phyloP scores from a whole-genome alignment of 2,113 vertebrate species.

The Dryoscopus gambensis region DNA sequence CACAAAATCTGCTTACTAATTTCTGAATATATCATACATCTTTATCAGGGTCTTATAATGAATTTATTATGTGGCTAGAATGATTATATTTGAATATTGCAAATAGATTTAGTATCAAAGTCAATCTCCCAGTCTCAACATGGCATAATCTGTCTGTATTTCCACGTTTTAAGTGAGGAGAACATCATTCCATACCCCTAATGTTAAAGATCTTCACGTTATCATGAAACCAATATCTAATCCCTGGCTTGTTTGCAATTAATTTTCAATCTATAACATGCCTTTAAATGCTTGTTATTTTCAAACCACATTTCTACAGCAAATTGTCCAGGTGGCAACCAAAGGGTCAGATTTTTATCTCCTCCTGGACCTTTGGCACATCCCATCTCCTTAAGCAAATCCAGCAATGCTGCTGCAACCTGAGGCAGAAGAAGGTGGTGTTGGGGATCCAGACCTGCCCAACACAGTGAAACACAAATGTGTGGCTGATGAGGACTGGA shows the following conservation, averaged over 20 bases:
- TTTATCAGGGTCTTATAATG: background rate
- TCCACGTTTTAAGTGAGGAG: background rate
- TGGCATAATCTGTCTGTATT: background rate
- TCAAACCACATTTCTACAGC: background rate
- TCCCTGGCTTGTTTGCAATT: background rate
- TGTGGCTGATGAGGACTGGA: background rate
- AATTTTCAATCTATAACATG: background rate
- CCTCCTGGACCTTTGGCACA: background rate
- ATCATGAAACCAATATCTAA: background rate
- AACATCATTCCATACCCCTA: background rate
- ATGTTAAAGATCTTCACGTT: background rate
- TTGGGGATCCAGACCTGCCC: background rate
- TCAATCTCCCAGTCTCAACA: background rate
- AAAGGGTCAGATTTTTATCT: background rate
- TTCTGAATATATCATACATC: background rate
- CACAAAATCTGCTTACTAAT: background rate
- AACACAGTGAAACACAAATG: rapidly evolving
- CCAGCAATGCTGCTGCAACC: background rate
- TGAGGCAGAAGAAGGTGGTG: background rate
- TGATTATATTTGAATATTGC: background rate
- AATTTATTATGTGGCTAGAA: background rate
- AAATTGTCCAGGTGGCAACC: background rate
- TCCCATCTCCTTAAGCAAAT: background rate
- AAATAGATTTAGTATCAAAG: background rate
- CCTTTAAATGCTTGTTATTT: background rate